Evolutionary conservation across 2,888 invertebrate genomes (phyloP).

Genomic region (Didymodactylos carnosus): DNA sequence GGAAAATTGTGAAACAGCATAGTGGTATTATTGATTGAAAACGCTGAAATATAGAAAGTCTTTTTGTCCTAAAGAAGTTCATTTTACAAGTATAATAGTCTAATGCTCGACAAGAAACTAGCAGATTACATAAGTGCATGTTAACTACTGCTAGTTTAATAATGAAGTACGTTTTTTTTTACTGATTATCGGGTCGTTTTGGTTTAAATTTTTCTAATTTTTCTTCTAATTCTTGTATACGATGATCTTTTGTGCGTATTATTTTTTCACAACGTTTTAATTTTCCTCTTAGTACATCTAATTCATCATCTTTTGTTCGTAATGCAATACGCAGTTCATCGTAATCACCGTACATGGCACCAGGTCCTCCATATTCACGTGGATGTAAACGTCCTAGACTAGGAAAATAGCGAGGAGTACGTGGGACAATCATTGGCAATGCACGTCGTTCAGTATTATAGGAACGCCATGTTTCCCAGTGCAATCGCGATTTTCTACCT

Average conservation of each 20-base stretch:
- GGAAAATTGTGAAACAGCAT: too few relatives aligned
- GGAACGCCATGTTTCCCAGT: neutral
- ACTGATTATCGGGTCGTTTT: too few relatives aligned
- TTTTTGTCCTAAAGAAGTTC: too few relatives aligned
- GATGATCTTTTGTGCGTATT: neutral
- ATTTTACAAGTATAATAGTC: too few relatives aligned
- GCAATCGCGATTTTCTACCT: neutral
- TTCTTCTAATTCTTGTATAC: constrained; percentile 6
- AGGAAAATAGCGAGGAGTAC: neutral
- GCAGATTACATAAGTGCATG: too few relatives aligned
- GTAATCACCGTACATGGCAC: neutral
- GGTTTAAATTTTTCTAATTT: constrained; percentile 4
- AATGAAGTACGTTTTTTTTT: too few relatives aligned
- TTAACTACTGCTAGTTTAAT: too few relatives aligned
- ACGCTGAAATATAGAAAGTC: too few relatives aligned
- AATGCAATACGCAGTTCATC: neutral
- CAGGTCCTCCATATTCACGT: neutral
- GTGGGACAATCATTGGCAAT: neutral
- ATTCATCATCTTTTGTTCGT: constrained; percentile 4
- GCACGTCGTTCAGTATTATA: neutral
- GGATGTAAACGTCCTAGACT: neutral
- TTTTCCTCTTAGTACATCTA: constrained; percentile 1
- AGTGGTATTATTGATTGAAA: too few relatives aligned
- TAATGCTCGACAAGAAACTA: too few relatives aligned
- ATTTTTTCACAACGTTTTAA: constrained; percentile 8